A percentile compares a stretch with the other conserved stretches of the same genome.
phyloP scores from a whole-genome alignment of 2,797 vertebrate genomes.

The Hozukius guyotensis region DNA sequence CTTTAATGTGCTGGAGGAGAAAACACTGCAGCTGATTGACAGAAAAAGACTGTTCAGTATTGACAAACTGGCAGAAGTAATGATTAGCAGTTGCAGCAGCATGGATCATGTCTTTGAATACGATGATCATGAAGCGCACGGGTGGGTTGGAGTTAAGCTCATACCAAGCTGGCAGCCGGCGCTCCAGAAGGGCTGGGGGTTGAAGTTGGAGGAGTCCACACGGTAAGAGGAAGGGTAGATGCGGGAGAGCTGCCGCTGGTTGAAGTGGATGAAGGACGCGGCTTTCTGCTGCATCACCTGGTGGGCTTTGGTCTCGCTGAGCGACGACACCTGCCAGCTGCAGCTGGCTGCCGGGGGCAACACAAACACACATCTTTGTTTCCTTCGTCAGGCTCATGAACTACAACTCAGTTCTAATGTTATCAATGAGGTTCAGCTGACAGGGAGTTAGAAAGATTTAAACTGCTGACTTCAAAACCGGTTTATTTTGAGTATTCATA shows the following conservation, averaged over 20 bases:
- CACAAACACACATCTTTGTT: background rate
- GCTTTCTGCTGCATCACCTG: slow-evolving; percentile 96
- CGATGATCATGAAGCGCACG: background rate
- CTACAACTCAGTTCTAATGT: background rate
- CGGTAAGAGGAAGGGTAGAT: slow-evolving; percentile 97
- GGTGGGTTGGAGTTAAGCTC: background rate
- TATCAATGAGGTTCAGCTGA: background rate
- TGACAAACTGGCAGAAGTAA: background rate
- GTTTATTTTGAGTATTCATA: background rate
- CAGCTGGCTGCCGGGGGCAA: slow-evolving; percentile 75
- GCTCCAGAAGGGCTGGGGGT: slow-evolving; percentile 98
- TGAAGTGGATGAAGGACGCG: slow-evolving; percentile 88
- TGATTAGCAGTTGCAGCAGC: background rate
- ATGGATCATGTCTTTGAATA: background rate
- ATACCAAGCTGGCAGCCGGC: slow-evolving; percentile 95
- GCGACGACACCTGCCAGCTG: slow-evolving; percentile 97
- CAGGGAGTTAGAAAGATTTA: background rate
- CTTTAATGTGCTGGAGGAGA: background rate
- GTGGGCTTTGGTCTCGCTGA: slow-evolving; percentile 96
- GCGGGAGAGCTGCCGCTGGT: slow-evolving; percentile 94
- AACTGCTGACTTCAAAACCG: background rate
- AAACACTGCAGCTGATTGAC: background rate
- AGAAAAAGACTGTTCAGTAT: background rate
- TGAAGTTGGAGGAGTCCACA: slow-evolving; percentile 98
- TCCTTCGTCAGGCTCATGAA: background rate